Evolutionary conservation across 2,888 invertebrate species (phyloP).

Genomic region (Sisyra terminalis): DNA sequence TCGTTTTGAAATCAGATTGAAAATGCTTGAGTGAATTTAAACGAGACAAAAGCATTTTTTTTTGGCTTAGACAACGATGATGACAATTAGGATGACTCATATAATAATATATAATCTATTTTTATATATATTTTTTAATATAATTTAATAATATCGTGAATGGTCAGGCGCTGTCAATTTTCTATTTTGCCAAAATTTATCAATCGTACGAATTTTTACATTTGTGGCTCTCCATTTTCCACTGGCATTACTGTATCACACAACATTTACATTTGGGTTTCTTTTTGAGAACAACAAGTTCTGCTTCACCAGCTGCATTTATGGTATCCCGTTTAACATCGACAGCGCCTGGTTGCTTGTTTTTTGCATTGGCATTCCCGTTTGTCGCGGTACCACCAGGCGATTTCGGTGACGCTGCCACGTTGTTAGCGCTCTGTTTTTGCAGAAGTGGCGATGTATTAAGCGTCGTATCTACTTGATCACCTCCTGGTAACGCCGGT

Average conservation of each 20-base stretch:
- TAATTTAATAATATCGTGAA: no score
- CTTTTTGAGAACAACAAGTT: constrained; percentile 86
- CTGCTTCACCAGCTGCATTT: constrained; percentile 59
- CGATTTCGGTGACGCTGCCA: constrained; percentile 29
- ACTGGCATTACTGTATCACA: constrained; percentile 59
- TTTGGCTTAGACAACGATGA: no score
- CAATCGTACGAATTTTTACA: no score
- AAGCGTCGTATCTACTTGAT: constrained; percentile 27
- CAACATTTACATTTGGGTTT: constrained; percentile 93
- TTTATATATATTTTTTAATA: no score
- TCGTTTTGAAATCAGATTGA: no score
- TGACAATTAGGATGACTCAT: no score
- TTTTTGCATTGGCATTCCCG: constrained; percentile 22
- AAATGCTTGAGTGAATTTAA: no score
- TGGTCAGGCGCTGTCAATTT: no score
- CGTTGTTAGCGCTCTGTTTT: constrained; percentile 25
- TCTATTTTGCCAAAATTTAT: no score
- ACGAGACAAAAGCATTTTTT: no score
- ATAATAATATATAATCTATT: no score
- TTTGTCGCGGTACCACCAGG: constrained; percentile 22
- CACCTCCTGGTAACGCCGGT: constrained; percentile 35
- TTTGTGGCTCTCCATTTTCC: no score
- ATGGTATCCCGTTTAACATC: constrained; percentile 58
- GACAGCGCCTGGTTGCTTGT: constrained; percentile 31
- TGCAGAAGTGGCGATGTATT: constrained; percentile 21